Base-by-base conservation (phyloP, 2,113 vertebrate species). In the Ivindomyrus marchei region DNA sequence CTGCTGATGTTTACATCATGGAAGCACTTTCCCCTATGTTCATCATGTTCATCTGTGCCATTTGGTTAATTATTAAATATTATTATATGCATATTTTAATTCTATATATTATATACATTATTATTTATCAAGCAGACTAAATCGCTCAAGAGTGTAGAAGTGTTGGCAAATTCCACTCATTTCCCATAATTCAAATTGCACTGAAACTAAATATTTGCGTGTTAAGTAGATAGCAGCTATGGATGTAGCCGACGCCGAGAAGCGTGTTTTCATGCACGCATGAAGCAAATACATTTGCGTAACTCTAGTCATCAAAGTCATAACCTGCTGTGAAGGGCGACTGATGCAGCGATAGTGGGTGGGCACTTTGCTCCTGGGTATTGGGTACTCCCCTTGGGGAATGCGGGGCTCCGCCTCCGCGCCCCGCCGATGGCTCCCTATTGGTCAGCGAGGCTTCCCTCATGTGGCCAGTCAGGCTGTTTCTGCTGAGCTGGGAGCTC, bases 401-500 rank as follows among this genome's bases (percentile, higher is more conserved):
- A 47, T 10, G 42, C 15, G 27, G 45, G 45, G 21, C 45, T 24
- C 83, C 83, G 42, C 83, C 83, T n/a, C 74, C 45, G 0, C 1
- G 1, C 19, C 83, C 24, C 9, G 3, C 83, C 39, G 21, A 21
- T 39, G 6, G 83, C 45, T 85, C 3, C 85, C 50, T 27, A 53
- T 87, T 53, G 50, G 85, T 36, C 50, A 56, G 50, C 1, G 89
- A 27, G 77, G 31, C 53, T 39, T 90, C 46, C 89, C 90, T 95
- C 93, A 94, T 94, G 93, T 91, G 90, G 11, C 10, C 15, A 95
- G 96, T 96, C 90, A 85, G 96, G 95, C 92, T 94, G 92, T 92
- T 95, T 93, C 90, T 94, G 95, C 96, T 96, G 94, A 95, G 94
- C 95, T 94, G 95, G 92, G 87, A 93, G 92, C 90, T 83, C 19